Percentiles rank a stretch among this genome's conserved stretches.
These are phyloP conservation scores for Irena cyanogastra DNA, from an alignment of 2,113 vertebrate genomes.

Conservation along the genomic window DNA sequence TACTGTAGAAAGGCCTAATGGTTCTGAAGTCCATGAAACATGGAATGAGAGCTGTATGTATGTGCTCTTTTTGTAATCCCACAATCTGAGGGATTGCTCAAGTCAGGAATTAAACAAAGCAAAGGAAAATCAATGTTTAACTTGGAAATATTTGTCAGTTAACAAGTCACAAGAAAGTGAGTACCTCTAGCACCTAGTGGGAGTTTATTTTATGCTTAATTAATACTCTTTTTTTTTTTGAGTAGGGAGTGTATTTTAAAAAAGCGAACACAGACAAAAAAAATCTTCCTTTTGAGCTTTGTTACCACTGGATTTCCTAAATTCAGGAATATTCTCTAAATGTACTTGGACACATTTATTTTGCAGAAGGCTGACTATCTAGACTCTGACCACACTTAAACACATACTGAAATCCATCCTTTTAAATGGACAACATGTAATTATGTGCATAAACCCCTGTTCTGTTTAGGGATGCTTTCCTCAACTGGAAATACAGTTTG, in stretches of 20 bases:
- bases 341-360: not conserved
- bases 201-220: not conserved
- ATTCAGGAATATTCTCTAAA: not conserved
- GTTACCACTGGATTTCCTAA: not conserved
- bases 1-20: not conserved
- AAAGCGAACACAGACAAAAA: not conserved
- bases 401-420: not conserved
- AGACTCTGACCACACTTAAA: not conserved
- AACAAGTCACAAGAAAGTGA: slow-evolving; percentile 60
- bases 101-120: slow-evolving; percentile 55
- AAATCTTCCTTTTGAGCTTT: not conserved
- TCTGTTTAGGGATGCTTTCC: not conserved
- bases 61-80: slow-evolving; percentile 20
- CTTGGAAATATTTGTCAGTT: slow-evolving; percentile 74
- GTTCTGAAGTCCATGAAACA: slow-evolving; percentile 13
- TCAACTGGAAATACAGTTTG: not conserved
- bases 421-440: not conserved
- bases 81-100: slow-evolving; percentile 17
- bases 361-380: not conserved
- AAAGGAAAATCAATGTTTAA: slow-evolving; percentile 77
- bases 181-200: not conserved
- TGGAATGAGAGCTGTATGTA: slow-evolving; percentile 3
- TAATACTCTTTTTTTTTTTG: not conserved
- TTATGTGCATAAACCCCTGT: not conserved
- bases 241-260: not conserved